Percentiles rank a stretch among this genome's conserved stretches.
Evolutionary conservation across 2,797 vertebrate genomes (phyloP).

Genomic region (Loriculus beryllinus): DNA sequence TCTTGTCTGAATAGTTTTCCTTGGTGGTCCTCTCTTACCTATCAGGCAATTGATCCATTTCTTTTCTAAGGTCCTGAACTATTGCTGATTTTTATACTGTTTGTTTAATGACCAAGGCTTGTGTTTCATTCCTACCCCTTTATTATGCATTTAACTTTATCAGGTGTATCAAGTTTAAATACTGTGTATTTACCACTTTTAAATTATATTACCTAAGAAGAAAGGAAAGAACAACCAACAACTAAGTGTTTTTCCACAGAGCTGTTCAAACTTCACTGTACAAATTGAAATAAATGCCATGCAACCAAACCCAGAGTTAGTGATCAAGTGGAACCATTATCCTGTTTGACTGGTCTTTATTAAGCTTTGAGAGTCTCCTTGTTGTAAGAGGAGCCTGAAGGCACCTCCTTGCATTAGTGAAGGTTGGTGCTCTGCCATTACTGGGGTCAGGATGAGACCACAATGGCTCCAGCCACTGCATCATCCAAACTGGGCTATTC

Average conservation of each 20-base stretch:
- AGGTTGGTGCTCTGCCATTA: background rate
- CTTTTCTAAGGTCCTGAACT: constrained; percentile 47
- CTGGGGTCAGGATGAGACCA: background rate
- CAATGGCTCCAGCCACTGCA: background rate
- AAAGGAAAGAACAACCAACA: background rate
- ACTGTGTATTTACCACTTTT: constrained; percentile 82
- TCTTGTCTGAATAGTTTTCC: constrained; percentile 1
- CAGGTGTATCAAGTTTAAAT: constrained; percentile 80
- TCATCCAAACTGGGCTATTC: background rate
- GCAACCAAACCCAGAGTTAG: constrained; percentile 32
- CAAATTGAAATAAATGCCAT: constrained; percentile 75
- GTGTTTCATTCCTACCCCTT: constrained; percentile 65
- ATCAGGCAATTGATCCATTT: constrained; percentile 32
- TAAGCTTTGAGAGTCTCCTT: background rate
- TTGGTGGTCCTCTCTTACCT: constrained; percentile 18
- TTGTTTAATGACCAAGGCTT: constrained; percentile 65
- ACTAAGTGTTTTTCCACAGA: constrained; percentile 71
- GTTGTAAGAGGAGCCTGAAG: background rate
- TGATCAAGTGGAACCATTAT: background rate
- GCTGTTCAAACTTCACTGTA: constrained; percentile 74
- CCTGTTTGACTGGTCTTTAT: background rate
- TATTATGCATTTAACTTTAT: constrained; percentile 80
- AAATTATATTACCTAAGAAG: constrained; percentile 67
- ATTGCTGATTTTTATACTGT: constrained; percentile 69
- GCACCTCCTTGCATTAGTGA: background rate